Conservation (phyloP, 2,888 invertebrate genomes). For the Prosopocoilus inquinatus region DNA sequence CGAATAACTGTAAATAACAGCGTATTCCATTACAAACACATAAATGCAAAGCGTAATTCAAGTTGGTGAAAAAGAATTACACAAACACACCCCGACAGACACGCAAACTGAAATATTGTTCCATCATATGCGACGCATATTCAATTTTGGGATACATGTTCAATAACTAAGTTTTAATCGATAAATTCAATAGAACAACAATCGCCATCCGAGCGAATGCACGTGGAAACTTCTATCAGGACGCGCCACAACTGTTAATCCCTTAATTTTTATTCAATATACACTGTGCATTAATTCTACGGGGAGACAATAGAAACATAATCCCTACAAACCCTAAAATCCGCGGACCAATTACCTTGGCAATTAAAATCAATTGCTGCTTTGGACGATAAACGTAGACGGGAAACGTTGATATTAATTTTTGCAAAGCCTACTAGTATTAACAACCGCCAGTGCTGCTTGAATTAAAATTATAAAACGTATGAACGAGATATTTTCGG, state of each 20-base stretch:
- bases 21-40: no score
- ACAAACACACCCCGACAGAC: background rate
- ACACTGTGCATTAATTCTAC: conserved; percentile 33
- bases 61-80: no score
- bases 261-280: conserved; percentile 34
- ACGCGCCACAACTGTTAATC: conserved; percentile 18
- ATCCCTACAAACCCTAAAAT: conserved; percentile 33
- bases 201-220: conserved; percentile 2
- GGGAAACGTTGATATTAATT: background rate
- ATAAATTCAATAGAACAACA: conserved; percentile 5
- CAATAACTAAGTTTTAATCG: conserved; percentile 3
- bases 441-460: no score
- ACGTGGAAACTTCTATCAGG: conserved; percentile 5
- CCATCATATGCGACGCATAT: conserved; percentile 4
- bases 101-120: conserved; percentile 5
- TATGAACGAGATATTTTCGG: no score
- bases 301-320: conserved; percentile 27
- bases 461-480: no score
- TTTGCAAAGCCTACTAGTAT: no score
- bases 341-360: conserved; percentile 36
- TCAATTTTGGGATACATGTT: conserved; percentile 4
- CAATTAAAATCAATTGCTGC: conserved; percentile 38
- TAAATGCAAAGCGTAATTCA: no score
- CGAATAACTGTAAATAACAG: no score
- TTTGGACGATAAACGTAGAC: conserved; percentile 9